Evolutionary conservation across 2,888 invertebrate species (phyloP), one percentile per base, ranked within the genome.

Genomic region (Drosophila melanocephala): DNA sequence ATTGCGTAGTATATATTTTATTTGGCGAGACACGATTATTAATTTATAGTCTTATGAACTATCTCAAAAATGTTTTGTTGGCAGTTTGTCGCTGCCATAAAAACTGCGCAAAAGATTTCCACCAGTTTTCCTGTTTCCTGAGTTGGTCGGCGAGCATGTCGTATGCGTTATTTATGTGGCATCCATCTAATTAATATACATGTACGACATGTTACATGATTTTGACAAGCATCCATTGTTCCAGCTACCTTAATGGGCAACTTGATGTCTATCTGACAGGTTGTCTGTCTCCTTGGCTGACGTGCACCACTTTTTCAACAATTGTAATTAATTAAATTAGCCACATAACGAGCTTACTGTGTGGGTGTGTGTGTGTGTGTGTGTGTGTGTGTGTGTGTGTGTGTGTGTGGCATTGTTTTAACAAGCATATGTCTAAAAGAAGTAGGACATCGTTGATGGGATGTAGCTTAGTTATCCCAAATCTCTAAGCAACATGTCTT

Each of bases 141-240:
- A 60, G 55, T 50, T 62, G 37, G 6, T 5, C 35, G 57, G 57
- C 44, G 51, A 66, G 66, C 73, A 55, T 74, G 57, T 59, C 83
- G 83, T 72, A 76, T 87, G 59, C 72, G 69, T 84, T 81, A 87
- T 89, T 86, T 65, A 81, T 81, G 84, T 56, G 56, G 47, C 81
- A 68, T 39, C 50, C 68, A 77, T 74, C 72, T 76, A 76, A 90
- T 86, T 86, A 90, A 90, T 81, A 87, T 67, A 60, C 80, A 55
- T 50, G 69, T 62, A 44, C 37, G 52, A 32, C 58, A 44, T 33
- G 12, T 32, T 19, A 35, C 55, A 69, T 53, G 65, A 69, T 61
- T 63, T 63, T 60, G 63, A 59, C 42, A 68, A 37, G 59, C 70
- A 60, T 68, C 52, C 66, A 52, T 62, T 74, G 73, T 35, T 65